phyloP scores from a whole-genome alignment of 1,140 invertebrate genomes.

The Dryas iulia region DNA sequence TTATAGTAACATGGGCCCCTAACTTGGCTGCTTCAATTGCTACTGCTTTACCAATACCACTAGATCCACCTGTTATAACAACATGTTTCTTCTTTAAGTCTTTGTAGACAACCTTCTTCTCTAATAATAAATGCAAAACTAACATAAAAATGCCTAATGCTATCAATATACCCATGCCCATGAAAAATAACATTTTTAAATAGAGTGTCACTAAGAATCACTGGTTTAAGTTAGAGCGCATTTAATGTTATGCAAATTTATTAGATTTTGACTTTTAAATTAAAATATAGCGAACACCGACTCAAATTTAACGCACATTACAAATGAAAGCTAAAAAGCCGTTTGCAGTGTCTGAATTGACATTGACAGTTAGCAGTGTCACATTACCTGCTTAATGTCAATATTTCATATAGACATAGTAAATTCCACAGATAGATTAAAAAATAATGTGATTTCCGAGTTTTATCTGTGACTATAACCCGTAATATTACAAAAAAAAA shows the following conservation, averaged over 20 bases:
- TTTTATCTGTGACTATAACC: too few species aligned
- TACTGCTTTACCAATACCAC: conserved; percentile 94
- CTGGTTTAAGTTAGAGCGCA: background rate
- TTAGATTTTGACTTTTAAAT: background rate
- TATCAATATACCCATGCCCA: conserved; percentile 30
- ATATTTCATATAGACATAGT: background rate
- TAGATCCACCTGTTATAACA: conserved; percentile 95
- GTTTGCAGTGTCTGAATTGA: background rate
- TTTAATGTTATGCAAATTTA: background rate
- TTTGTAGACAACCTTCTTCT: conserved; percentile 58
- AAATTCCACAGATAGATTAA: background rate
- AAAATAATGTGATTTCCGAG: background rate
- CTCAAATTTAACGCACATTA: background rate
- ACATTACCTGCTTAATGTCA: too few species aligned
- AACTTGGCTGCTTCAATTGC: conserved; percentile 87
- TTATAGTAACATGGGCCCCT: conserved; percentile 94
- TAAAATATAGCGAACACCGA: background rate
- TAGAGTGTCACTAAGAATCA: background rate
- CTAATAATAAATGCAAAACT: conserved; percentile 44
- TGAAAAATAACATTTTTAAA: conserved; percentile 27
- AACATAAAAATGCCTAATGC: conserved; percentile 31
- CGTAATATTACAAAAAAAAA: too few species aligned
- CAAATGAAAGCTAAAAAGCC: background rate
- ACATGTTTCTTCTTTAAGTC: conserved; percentile 81
- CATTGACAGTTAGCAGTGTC: background rate